A percentile compares a stretch with the other conserved stretches of the same genome.
Conservation (phyloP, 2,797 vertebrate species). For the Chelidonichthys spinosus region DNA sequence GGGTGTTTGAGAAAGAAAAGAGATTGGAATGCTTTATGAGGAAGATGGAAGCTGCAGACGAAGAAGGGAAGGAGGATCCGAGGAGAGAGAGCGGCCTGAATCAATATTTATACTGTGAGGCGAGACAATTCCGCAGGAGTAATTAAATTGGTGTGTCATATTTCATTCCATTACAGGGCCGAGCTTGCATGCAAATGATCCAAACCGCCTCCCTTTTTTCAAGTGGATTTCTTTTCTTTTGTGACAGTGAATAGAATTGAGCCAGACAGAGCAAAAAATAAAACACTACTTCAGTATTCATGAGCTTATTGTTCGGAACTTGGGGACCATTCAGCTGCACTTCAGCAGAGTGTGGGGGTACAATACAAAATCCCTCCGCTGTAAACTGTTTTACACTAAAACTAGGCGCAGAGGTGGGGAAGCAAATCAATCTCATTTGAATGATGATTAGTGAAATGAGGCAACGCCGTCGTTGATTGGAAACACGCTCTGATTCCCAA, state of each 20-base stretch:
- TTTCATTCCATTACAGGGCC: conserved; percentile 81
- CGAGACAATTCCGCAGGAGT: conserved; percentile 78
- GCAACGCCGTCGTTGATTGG: conserved; percentile 56
- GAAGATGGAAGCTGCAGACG: conserved; percentile 34
- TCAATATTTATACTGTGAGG: conserved; percentile 84
- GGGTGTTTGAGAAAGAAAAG: conserved; percentile 31
- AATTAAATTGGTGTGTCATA: conserved; percentile 86
- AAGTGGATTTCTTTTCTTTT: conserved; percentile 75
- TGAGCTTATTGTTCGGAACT: conserved; percentile 76
- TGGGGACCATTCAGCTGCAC: conserved; percentile 59
- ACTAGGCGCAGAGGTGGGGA: conserved; percentile 44
- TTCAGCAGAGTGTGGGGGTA: conserved; percentile 32
- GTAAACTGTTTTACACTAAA: conserved; percentile 48
- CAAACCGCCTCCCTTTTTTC: conserved; percentile 68
- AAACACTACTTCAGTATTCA: conserved; percentile 76
- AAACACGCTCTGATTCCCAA: conserved; percentile 60
- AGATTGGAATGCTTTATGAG: conserved; percentile 53
- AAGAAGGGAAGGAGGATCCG: conserved; percentile 38
- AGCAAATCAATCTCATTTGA: conserved; percentile 70
- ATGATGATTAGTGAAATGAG: conserved; percentile 72
- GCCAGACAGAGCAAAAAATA: conserved; percentile 67
- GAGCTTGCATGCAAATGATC: conserved; percentile 77
- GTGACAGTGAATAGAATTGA: conserved; percentile 72
- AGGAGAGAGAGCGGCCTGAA: conserved; percentile 61
- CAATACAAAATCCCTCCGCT: conserved; percentile 40